Evolutionary conservation across 2,113 vertebrate genomes (phyloP).

Genomic region (Strix aluco): DNA sequence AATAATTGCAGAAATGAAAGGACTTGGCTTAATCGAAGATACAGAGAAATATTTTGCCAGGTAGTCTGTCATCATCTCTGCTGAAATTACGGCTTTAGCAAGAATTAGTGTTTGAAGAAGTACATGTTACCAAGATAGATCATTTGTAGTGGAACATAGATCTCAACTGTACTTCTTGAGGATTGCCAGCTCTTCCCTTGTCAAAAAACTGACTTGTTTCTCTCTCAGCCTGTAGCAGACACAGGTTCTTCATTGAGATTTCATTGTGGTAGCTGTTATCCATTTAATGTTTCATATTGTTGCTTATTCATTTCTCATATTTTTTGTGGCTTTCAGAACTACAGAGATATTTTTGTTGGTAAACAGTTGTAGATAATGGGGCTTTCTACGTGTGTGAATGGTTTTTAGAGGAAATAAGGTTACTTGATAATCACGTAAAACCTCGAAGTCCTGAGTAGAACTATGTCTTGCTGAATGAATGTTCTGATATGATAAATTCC

Average conservation of each 20-base stretch:
- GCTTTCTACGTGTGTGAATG: neutral
- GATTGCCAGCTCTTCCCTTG: neutral
- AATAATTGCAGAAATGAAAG: neutral
- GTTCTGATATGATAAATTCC: neutral
- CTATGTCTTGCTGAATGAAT: neutral
- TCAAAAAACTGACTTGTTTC: neutral
- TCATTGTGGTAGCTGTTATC: neutral
- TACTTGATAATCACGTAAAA: neutral
- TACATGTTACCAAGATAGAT: neutral
- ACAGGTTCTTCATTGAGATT: neutral
- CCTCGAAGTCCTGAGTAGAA: neutral
- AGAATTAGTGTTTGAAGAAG: neutral
- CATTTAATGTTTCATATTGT: neutral
- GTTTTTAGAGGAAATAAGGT: neutral
- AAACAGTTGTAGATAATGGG: neutral
- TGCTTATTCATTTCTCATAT: neutral
- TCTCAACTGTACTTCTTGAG: neutral
- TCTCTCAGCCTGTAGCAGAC: neutral
- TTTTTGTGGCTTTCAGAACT: neutral
- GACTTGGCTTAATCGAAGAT: neutral
- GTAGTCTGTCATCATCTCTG: neutral
- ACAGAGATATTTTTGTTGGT: neutral
- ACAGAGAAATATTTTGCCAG: neutral
- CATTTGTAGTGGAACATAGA: neutral
- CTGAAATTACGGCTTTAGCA: neutral